Conservation (phyloP, 2,888 invertebrate species). For the Leucania comma region DNA sequence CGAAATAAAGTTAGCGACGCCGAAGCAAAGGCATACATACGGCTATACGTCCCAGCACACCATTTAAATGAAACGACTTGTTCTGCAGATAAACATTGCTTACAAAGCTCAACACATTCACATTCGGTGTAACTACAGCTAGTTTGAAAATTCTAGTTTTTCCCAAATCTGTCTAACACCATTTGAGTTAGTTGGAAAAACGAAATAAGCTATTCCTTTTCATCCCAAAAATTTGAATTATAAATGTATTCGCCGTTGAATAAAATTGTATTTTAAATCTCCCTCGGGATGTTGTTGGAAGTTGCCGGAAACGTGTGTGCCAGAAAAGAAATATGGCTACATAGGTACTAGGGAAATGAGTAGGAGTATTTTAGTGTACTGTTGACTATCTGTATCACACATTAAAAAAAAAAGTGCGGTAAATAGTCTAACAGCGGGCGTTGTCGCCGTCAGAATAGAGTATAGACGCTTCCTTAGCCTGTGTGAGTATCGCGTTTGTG, state of each 20-base stretch:
- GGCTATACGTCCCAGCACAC: constrained; percentile 10
- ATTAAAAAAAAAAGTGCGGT: constrained; percentile 25
- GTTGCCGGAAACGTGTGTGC: constrained; percentile 21
- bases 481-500: constrained; percentile 23
- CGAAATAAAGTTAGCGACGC: constrained; percentile 32
- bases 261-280: constrained; percentile 48
- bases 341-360: constrained; percentile 34
- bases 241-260: constrained; percentile 37
- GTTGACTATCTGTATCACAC: constrained; percentile 17
- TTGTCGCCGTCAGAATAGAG: constrained; percentile 18
- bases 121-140: background rate
- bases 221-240: constrained; percentile 41
- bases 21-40: constrained; percentile 16
- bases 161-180: background rate
- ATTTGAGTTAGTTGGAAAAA: constrained; percentile 25
- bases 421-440: constrained; percentile 18
- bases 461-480: constrained; percentile 23
- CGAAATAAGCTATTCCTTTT: constrained; percentile 33
- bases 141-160: constrained; percentile 16
- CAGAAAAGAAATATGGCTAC: constrained; percentile 31
- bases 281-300: constrained; percentile 31
- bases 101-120: background rate
- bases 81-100: constrained; percentile 38
- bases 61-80: constrained; percentile 36
- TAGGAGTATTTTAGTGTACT: constrained; percentile 8